Evolutionary conservation across 2,888 invertebrate genomes (phyloP), one percentile per base, ranked within the genome.

Genomic region (Sicus ferrugineus): DNA sequence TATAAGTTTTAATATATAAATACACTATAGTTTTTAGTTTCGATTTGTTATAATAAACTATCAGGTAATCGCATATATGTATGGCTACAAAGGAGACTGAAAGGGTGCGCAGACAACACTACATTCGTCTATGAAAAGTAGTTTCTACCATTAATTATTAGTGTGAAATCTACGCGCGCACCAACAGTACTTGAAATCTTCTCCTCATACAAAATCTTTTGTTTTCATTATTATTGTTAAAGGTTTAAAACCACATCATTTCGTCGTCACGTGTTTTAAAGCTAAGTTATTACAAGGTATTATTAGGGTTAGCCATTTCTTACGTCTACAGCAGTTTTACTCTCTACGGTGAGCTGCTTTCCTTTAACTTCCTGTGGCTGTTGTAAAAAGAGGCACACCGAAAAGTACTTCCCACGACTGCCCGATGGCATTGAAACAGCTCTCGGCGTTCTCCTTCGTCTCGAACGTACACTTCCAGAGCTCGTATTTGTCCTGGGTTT

Each of bases 331-430:
- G n/a, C n/a, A n/a, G n/a, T 42, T 42, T 42, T 42, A 14, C 7
- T 38, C n/a, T 7, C 4, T n/a, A 42, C 16, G 42, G n/a, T 42
- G 34, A 34, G 7, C 14, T 34, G 9, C 1, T 42, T 42, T 42
- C 42, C n/a, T 9, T 34, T 50, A 64, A 31, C 50, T 50, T 52
- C 52, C 64, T 19, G 50, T 16, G 28, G 38, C 65, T 21, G 58
- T 67, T 23, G 70, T 78, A 31, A 78, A 70, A 52, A 88, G 78
- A 42, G 88, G 87, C 69, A 88, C 86, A 38, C 88, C 88, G 76
- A 89, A 89, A 3, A 89, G 75, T 75, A 86, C 83, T 75, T 88
- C 87, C 88, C 88, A 89, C 1, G 87, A 87, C 70, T 84, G 79
- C 63, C 84, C 86, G 68, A 88, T 86, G 6, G 87, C 85, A 75